Conservation (phyloP, 2,797 vertebrate species). For the Alectoris magna region DNA sequence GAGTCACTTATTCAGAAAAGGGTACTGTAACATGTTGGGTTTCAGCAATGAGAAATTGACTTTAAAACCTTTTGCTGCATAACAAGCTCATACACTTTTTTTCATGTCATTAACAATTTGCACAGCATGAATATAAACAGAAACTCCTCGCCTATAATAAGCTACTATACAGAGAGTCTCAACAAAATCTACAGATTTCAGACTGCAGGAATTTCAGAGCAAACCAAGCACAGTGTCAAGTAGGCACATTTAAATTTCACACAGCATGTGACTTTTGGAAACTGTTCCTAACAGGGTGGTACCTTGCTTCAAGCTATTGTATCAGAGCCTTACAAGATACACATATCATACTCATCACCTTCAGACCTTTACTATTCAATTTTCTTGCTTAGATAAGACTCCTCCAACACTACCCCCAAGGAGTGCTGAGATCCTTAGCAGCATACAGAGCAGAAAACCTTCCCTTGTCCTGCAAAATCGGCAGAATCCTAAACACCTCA, state of each 20-base stretch:
- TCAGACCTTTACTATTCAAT: neutral
- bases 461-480: neutral
- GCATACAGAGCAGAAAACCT: neutral
- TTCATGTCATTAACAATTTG: slow-evolving; percentile 10
- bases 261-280: neutral
- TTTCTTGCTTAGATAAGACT: neutral
- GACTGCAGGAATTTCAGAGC: neutral
- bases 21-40: neutral
- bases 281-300: neutral
- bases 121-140: neutral
- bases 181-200: neutral
- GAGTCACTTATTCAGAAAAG: neutral
- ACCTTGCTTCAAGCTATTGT: neutral
- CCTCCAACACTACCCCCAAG: neutral
- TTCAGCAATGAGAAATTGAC: neutral
- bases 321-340: neutral
- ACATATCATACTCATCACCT: neutral
- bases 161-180: neutral
- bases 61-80: neutral
- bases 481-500: neutral
- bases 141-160: neutral
- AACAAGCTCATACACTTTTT: neutral
- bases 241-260: neutral
- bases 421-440: neutral
- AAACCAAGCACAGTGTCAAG: neutral